Conservation (phyloP, 2,888 invertebrate genomes). For the Machimus rusticus region DNA sequence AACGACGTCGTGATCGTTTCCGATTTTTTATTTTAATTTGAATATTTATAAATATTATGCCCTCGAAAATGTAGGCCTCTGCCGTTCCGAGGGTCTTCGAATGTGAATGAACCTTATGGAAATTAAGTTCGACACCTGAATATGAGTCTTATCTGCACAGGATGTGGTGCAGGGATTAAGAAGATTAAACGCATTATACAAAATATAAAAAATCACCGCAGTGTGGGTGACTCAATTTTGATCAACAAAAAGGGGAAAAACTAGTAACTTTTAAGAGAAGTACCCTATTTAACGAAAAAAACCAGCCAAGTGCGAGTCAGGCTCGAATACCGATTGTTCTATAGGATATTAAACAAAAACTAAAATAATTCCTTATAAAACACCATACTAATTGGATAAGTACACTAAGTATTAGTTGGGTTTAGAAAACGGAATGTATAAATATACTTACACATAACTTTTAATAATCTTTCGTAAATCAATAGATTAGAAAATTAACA, state of each 20-base stretch:
- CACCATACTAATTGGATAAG: too few species aligned
- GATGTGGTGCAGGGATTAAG: neutral
- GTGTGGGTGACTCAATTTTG: neutral
- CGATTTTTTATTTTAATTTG: constrained; percentile 36
- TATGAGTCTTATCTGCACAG: neutral
- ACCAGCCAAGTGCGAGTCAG: too few species aligned
- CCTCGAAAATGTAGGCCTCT: neutral
- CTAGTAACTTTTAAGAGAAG: neutral
- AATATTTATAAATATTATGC: constrained; percentile 22
- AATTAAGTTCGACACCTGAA: neutral
- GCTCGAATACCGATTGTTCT: too few species aligned
- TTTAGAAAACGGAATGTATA: too few species aligned
- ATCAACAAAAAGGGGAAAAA: neutral
- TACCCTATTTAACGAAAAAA: too few species aligned
- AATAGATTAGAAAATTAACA: too few species aligned
- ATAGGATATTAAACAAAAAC: neutral
- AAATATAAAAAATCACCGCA: neutral
- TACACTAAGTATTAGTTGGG: too few species aligned
- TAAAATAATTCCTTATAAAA: too few species aligned
- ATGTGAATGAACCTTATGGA: neutral
- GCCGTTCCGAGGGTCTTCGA: neutral
- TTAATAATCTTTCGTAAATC: too few species aligned
- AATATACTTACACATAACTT: too few species aligned
- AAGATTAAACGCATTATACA: neutral
- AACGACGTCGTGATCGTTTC: constrained; percentile 18